Conservation (phyloP, 2,113 vertebrate genomes). For the Apaloderma vittatum region DNA sequence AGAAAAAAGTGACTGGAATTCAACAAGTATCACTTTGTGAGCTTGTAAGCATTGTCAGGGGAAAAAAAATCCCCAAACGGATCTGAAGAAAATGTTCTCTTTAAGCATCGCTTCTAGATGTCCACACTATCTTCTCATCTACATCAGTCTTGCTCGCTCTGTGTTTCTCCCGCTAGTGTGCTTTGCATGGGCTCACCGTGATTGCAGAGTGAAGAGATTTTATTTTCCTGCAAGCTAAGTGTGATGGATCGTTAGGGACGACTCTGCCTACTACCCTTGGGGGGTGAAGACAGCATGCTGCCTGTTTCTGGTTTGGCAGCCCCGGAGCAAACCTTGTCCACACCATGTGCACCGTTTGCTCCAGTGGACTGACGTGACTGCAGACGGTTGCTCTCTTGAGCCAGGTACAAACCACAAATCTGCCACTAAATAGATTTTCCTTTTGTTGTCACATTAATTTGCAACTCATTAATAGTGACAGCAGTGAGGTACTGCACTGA, state of each 20-base stretch:
- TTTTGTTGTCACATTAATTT: conserved; percentile 88
- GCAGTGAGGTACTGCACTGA: conserved; percentile 81
- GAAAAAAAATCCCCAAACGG: neutral
- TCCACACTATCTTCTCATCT: neutral
- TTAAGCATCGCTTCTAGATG: neutral
- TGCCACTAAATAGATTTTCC: conserved; percentile 85
- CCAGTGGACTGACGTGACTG: neutral
- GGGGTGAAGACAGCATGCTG: fast-evolving
- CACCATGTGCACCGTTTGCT: neutral
- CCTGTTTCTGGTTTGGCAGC: neutral
- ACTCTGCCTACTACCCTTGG: conserved; percentile 16
- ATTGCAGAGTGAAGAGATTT: neutral
- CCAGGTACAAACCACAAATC: conserved; percentile 77
- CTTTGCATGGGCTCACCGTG: conserved; percentile 7
- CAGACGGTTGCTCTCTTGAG: conserved; percentile 60
- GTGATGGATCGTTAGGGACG: conserved; percentile 28
- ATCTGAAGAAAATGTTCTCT: conserved; percentile 18
- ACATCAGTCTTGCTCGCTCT: neutral
- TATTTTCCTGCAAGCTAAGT: conserved; percentile 28
- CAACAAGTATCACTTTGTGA: conserved; percentile 19
- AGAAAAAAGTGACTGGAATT: conserved; percentile 23
- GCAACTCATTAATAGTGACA: conserved; percentile 87
- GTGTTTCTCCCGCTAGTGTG: neutral
- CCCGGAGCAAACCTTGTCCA: neutral
- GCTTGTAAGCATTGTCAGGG: neutral